Conservation (phyloP, 2,888 invertebrate species). For the Tridacna crocea region DNA sequence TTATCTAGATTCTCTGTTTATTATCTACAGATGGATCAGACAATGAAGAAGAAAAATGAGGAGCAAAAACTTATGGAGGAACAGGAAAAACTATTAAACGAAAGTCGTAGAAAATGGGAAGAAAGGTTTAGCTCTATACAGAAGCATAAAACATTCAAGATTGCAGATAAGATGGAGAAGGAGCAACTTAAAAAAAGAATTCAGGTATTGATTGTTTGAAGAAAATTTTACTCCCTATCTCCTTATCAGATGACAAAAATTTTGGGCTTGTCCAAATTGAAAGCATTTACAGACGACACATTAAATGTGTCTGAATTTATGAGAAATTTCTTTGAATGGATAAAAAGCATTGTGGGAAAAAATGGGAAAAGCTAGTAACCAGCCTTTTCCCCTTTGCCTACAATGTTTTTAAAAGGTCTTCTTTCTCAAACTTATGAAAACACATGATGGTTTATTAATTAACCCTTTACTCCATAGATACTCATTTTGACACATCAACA, state of each 20-base stretch:
- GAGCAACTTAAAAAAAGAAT: slow-evolving; percentile 68
- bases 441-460: not conserved
- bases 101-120: slow-evolving; percentile 61
- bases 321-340: too few species aligned
- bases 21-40: slow-evolving; percentile 49
- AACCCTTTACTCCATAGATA: not conserved
- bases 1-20: too few species aligned
- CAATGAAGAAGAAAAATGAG: slow-evolving; percentile 53
- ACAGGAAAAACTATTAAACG: slow-evolving; percentile 57
- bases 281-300: too few species aligned
- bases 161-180: slow-evolving; percentile 68
- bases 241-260: too few species aligned
- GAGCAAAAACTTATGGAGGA: slow-evolving; percentile 62
- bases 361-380: too few species aligned
- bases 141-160: slow-evolving; percentile 65
- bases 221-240: too few species aligned
- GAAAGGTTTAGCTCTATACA: slow-evolving; percentile 48
- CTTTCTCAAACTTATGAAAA: too few species aligned
- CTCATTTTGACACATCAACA: not conserved
- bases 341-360: too few species aligned
- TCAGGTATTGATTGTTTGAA: slow-evolving; percentile 62
- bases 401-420: too few species aligned
- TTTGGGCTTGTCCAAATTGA: too few species aligned
- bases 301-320: too few species aligned
- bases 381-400: too few species aligned